phyloP scores from a whole-genome alignment of 2,113 vertebrate species.

The Agapornis roseicollis region DNA sequence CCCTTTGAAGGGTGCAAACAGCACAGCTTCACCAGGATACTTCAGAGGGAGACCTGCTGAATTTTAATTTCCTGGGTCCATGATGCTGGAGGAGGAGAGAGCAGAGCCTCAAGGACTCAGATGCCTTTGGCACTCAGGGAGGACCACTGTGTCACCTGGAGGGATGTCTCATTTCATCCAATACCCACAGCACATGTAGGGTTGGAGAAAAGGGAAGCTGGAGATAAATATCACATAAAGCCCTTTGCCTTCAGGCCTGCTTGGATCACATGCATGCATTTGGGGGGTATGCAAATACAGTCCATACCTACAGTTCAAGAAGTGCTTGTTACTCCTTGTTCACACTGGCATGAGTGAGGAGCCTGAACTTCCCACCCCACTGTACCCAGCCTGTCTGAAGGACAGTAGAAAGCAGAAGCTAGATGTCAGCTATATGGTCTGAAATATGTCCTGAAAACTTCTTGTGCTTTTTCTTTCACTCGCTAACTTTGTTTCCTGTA shows the following conservation, averaged over 20 bases:
- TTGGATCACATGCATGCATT: fast-evolving
- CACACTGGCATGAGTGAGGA: not conserved
- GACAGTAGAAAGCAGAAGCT: not conserved
- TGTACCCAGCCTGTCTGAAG: not conserved
- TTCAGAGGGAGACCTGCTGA: not conserved
- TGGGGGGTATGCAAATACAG: not conserved
- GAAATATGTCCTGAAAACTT: not conserved
- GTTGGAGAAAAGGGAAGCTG: not conserved
- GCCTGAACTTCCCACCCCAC: not conserved
- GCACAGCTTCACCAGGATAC: not conserved
- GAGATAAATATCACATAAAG: not conserved
- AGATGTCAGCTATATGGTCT: not conserved
- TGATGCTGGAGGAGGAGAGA: not conserved
- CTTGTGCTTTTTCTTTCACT: not conserved
- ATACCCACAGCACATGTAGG: not conserved
- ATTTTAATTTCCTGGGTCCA: not conserved
- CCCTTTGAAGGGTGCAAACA: not conserved
- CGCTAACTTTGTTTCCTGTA: not conserved
- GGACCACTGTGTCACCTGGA: not conserved
- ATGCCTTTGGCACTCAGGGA: not conserved
- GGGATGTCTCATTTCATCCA: not conserved
- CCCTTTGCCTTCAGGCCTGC: not conserved
- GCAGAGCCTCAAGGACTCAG: not conserved
- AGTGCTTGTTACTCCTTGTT: not conserved
- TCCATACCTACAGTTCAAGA: not conserved